Evolutionary conservation across 2,113 vertebrate species (phyloP), one percentile per base, ranked within the genome.

Genomic region (Perca fluviatilis): DNA sequence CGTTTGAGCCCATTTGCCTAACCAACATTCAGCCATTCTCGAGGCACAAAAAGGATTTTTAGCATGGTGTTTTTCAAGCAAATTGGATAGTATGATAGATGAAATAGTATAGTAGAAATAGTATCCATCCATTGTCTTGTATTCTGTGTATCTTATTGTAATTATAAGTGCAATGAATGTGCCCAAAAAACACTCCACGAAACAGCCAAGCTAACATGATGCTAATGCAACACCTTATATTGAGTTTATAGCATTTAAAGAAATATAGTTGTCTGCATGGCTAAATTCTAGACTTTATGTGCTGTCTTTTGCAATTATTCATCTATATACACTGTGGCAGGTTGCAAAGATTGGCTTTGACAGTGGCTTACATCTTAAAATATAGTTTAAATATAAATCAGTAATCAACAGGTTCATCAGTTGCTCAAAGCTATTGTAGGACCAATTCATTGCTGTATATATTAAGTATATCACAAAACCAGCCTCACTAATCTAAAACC

Each of bases 1-100:
- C 18, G 50, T 83, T 81, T 73, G 54, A 80, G 73, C 58, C 79
- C 76, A 56, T 83, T 84, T 78, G 79, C 33, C 67, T 36, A 62
- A 86, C 65, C 25, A 13, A 65, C 74, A 25, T 70, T 81, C 60
- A 61, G 78, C 40, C 47, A 57, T 63, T 70, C 66, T 80, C 33
- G 3, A 57, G 49, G 66, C 13, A 62, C 58, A 77, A 61, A 77
- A 73, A 66, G 4, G n/a, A 57, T 43, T 73, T 80, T 79, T 13
- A 14, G 33, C 43, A 64, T 62, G 10, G 3, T n/a, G 40, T 76
- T 71, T 84, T 82, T 69, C 3, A 40, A 47, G n/a, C 21, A 60
- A 23, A 4, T 56, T 83, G 46, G 30, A 33, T 33, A 33, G 5
- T 33, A 33, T 33, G 30, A 5, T 33, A 33, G 30, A 33, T 33